Evolutionary conservation across 2,113 vertebrate genomes (phyloP), one percentile per base, ranked within the genome.

Genomic region (Thunnus thynnus): DNA sequence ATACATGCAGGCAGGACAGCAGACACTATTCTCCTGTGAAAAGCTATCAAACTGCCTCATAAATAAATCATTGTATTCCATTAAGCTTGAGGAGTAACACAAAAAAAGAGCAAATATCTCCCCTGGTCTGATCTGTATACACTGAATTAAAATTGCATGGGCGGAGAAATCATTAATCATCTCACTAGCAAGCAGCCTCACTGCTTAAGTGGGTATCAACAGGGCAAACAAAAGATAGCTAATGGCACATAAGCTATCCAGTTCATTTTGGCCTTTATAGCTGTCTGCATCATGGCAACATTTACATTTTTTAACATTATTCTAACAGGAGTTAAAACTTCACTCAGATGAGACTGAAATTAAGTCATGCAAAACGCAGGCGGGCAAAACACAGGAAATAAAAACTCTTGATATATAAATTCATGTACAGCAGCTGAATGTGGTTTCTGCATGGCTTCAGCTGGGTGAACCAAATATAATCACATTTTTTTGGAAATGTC

Each of bases 391-490:
- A 75, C 60, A 72, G 70, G 81, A 76, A 84, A 86, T 76, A 72
- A 76, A 62, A 85, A 25, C 27, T 44, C 47, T 69, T 71, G 18
- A 63, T 67, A 25, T 12, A 67, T 66, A 57, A 10, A 66, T 67
- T 67, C 7, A 56, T 64, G 20, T 50, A 13, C 12, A 55, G 64
- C 75, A 84, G 64, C 56, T 80, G 77, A 82, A 63, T 83, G 83
- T 85, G 81, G 70, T 88, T 89, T 85, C 76, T 88, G 76, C 65
- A 41, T 89, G 82, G 56, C 72, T 48, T 72, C 56, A 85, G 56
- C 41, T 62, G 58, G 48, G 8, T 62, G 61, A 48, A 77, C n/a
- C 46, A 80, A 72, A 62, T 65, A 75, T 22, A 55, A 56, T 36
- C 41, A 52, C 13, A 48, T 1, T 61, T 5, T 80, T 60, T 50